phyloP scores from a whole-genome alignment of 2,113 vertebrate genomes.

The Corvus moneduloides region DNA sequence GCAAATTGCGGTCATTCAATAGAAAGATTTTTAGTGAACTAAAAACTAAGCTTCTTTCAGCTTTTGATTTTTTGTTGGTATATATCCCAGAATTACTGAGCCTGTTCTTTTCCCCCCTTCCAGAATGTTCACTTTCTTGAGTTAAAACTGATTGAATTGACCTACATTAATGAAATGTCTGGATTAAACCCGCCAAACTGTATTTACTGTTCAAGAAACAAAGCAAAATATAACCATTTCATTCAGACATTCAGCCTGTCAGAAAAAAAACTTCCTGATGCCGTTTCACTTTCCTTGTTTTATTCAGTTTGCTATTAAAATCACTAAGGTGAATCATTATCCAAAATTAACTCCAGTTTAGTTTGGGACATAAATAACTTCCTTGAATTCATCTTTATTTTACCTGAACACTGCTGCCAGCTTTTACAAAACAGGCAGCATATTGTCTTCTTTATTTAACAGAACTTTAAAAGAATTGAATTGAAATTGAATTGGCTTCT shows the following conservation, averaged over 20 bases:
- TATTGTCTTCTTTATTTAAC: background rate
- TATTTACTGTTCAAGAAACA: background rate
- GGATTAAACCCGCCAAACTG: background rate
- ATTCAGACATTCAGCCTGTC: background rate
- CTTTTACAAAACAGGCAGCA: background rate
- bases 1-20: background rate
- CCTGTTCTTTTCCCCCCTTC: background rate
- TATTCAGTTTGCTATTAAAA: background rate
- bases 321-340: background rate
- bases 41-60: background rate
- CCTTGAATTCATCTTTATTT: background rate
- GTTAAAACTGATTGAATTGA: background rate
- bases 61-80: background rate
- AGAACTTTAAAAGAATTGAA: background rate
- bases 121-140: background rate
- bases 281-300: background rate
- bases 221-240: background rate
- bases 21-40: background rate
- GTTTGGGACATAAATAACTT: background rate
- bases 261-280: background rate
- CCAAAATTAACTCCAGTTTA: background rate
- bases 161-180: background rate
- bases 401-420: background rate
- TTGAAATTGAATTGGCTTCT: background rate
- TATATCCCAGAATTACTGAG: background rate